Evolutionary conservation across 1,140 invertebrate genomes (phyloP).

Genomic region (Acromyrmex echinatior): DNA sequence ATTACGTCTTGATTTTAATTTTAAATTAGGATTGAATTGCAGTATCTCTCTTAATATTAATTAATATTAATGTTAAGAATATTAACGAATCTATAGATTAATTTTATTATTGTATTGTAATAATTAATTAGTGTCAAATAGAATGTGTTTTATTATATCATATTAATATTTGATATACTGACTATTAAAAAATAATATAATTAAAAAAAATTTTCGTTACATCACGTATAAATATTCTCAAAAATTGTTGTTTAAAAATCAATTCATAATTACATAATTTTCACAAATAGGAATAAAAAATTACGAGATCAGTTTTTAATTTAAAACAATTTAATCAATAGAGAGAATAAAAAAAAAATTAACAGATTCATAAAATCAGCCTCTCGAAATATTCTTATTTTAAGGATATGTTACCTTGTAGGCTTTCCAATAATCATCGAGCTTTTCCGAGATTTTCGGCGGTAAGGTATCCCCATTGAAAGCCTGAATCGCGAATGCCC

Average conservation of each 20-base stretch:
- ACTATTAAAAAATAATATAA: not conserved
- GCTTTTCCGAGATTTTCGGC: slow-evolving; percentile 70
- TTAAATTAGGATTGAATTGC: not conserved
- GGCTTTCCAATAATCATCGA: slow-evolving; percentile 81
- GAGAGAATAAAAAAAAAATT: not conserved
- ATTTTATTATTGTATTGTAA: not conserved
- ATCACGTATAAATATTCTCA: not conserved
- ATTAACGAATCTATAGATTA: slow-evolving; percentile 11
- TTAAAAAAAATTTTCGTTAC: not conserved
- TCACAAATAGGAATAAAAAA: not conserved
- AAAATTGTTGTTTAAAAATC: not conserved
- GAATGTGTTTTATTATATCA: not conserved
- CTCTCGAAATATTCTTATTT: not conserved
- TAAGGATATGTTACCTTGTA: slow-evolving; percentile 79
- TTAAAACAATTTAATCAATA: not conserved
- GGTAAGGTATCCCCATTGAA: slow-evolving; percentile 68
- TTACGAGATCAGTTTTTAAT: not conserved
- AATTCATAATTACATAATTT: not conserved
- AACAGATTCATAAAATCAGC: not conserved
- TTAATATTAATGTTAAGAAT: not conserved
- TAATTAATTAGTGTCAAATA: not conserved
- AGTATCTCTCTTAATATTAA: not conserved
- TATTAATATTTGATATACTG: not conserved
- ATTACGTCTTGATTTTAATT: not conserved
- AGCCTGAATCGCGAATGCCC: slow-evolving; percentile 10